Conservation (phyloP, 1,140 invertebrate species). For the Drosophila erecta region DNA sequence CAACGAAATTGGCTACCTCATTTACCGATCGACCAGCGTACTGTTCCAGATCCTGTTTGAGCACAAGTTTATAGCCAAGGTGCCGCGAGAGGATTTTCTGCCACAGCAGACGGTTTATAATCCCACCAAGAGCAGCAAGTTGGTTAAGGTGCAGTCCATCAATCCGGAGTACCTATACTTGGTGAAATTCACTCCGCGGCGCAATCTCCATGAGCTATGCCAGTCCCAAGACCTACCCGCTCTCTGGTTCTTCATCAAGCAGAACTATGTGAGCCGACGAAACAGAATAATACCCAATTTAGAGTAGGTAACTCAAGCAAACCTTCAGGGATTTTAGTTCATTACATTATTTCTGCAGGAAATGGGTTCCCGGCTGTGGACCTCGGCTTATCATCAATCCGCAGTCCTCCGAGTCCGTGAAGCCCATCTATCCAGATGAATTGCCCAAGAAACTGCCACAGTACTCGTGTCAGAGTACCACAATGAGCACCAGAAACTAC, state of each 20-base stretch:
- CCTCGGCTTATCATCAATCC: constrained; percentile 86
- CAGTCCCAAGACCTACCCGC: constrained; percentile 85
- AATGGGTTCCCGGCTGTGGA: constrained; percentile 88
- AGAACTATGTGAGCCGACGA: constrained; percentile 86
- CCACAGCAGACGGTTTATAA: constrained; percentile 85
- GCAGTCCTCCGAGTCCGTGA: constrained; percentile 6
- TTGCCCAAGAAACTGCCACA: constrained; percentile 66
- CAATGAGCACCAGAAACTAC: constrained; percentile 65
- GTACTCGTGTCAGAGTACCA: constrained; percentile 62
- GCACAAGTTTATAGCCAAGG: constrained; percentile 85
- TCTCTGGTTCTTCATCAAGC: constrained; percentile 87
- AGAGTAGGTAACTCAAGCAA: constrained; percentile 85
- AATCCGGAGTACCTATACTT: constrained; percentile 86
- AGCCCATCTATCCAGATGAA: constrained; percentile 84
- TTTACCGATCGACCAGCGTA: constrained; percentile 85
- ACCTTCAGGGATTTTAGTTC: too few species aligned
- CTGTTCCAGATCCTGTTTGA: constrained; percentile 87
- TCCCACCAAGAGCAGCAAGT: constrained; percentile 56
- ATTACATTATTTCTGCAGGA: constrained; percentile 77
- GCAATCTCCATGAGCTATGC: constrained; percentile 85
- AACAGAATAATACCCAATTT: constrained; percentile 87
- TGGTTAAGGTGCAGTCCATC: constrained; percentile 79
- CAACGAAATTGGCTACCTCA: constrained; percentile 76
- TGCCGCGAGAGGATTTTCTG: constrained; percentile 86
- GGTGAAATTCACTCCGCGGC: constrained; percentile 86